Conservation (phyloP, 2,113 vertebrate genomes). For the Seriola quinqueradiata region DNA sequence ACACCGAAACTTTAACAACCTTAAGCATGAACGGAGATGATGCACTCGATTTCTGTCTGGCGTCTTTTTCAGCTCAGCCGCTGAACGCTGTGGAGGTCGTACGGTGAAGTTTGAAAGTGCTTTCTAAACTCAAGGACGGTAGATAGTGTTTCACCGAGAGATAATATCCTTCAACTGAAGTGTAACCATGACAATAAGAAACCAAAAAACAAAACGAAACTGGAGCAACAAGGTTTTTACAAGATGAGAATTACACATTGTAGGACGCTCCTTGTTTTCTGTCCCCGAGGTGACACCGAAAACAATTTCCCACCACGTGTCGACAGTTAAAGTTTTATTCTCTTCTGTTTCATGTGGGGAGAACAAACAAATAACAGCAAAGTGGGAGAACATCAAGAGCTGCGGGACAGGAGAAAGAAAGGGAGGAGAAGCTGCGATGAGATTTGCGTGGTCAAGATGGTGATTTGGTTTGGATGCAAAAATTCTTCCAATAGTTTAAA, state of each 20-base stretch:
- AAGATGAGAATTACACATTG: not conserved
- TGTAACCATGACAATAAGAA: conserved; percentile 3
- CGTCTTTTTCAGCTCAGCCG: not conserved
- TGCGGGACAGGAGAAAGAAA: not conserved
- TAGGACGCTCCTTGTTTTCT: not conserved
- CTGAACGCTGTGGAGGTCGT: not conserved
- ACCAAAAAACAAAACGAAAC: too few species aligned
- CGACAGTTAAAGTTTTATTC: not conserved
- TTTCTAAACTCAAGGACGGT: not conserved
- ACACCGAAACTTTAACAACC: not conserved
- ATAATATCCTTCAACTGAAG: not conserved
- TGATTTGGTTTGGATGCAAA: not conserved
- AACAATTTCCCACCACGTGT: conserved; percentile 15
- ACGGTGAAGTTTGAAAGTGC: not conserved
- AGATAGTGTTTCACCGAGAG: not conserved
- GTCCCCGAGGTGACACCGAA: not conserved
- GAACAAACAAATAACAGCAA: not conserved
- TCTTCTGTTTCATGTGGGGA: not conserved
- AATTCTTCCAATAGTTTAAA: not conserved
- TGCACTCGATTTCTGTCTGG: not conserved
- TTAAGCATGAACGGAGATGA: conserved; percentile 21
- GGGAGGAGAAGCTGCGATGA: not conserved
- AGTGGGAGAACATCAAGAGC: not conserved
- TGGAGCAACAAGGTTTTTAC: conserved; percentile 3
- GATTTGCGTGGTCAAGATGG: not conserved